These are phyloP conservation scores for Pseudochaenichthys georgianus DNA, from an alignment of 2,797 vertebrate genomes.

Conservation along the genomic window DNA sequence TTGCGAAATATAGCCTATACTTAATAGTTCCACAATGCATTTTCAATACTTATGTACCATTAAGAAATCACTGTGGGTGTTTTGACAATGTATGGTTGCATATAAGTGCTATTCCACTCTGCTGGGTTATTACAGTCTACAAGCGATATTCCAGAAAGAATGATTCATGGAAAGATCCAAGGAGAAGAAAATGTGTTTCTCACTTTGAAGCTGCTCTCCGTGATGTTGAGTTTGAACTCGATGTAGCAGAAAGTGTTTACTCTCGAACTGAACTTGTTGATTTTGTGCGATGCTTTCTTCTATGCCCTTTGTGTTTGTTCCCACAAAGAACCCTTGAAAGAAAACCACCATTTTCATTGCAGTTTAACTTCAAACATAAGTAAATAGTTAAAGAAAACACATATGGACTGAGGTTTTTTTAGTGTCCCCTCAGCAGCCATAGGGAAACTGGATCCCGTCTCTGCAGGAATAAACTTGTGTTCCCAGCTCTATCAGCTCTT, in stretches of 20 bases:
- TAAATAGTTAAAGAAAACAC: conserved; percentile 64
- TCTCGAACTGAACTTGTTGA: conserved; percentile 69
- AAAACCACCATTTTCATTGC: conserved; percentile 63
- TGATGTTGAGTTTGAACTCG: conserved; percentile 59
- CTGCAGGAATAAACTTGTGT: conserved; percentile 53
- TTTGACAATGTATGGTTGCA: conserved; percentile 59
- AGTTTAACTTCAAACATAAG: conserved; percentile 53
- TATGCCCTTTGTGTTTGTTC: conserved; percentile 59
- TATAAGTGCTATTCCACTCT: conserved; percentile 67
- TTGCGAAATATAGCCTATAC: conserved; percentile 54
- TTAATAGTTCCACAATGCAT: conserved; percentile 66
- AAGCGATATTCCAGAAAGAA: conserved; percentile 63
- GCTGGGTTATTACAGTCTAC: conserved; percentile 62
- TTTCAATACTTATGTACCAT: conserved; percentile 57
- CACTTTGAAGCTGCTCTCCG: conserved; percentile 65
- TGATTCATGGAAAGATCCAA: conserved; percentile 68
- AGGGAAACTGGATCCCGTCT: conserved; percentile 46
- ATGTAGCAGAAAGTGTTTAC: conserved; percentile 75
- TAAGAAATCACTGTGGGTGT: conserved; percentile 68
- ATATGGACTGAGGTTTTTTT: conserved; percentile 49
- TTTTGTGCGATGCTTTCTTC: conserved; percentile 54
- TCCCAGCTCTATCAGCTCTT: conserved; percentile 65
- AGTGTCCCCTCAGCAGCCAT: conserved; percentile 41
- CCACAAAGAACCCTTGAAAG: conserved; percentile 60
- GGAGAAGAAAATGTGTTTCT: conserved; percentile 33